Evolutionary conservation across 2,113 vertebrate genomes (phyloP).

Genomic region (Emydocephalus ijimae): DNA sequence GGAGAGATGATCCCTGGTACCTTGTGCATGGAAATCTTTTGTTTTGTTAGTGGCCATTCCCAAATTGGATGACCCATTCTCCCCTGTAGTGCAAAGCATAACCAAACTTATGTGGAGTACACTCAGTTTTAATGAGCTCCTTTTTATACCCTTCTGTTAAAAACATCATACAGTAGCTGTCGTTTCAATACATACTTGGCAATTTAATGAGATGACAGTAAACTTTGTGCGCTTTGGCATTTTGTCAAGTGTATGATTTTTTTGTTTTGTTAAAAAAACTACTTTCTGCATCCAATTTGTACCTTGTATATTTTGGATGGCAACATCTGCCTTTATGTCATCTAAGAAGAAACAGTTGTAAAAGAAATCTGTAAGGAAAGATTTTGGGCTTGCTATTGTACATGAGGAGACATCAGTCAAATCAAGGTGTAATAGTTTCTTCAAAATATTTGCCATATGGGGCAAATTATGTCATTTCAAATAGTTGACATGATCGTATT

Average conservation of each 20-base stretch:
- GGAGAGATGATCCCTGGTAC: neutral
- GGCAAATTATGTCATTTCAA: neutral
- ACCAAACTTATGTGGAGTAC: neutral
- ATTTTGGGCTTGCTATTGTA: neutral
- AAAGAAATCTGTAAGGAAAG: constrained; percentile 35
- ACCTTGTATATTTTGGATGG: constrained; percentile 1
- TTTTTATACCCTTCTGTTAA: neutral
- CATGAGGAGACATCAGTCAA: neutral
- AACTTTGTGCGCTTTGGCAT: constrained; percentile 10
- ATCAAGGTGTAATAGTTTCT: neutral
- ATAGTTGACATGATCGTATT: neutral
- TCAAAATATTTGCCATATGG: neutral
- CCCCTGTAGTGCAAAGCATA: neutral
- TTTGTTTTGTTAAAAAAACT: constrained; percentile 9
- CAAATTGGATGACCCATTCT: neutral
- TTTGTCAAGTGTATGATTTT: constrained; percentile 36
- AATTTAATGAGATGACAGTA: constrained; percentile 37
- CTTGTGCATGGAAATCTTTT: neutral
- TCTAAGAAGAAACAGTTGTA: neutral
- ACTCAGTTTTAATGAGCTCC: constrained; percentile 33
- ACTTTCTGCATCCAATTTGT: constrained; percentile 18
- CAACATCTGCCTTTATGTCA: constrained; percentile 29
- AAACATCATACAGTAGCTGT: neutral
- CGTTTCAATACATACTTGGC: constrained; percentile 14
- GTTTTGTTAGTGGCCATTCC: neutral